Base-by-base conservation (phyloP, 2,888 invertebrate genomes). In the Cephus pulcher region DNA sequence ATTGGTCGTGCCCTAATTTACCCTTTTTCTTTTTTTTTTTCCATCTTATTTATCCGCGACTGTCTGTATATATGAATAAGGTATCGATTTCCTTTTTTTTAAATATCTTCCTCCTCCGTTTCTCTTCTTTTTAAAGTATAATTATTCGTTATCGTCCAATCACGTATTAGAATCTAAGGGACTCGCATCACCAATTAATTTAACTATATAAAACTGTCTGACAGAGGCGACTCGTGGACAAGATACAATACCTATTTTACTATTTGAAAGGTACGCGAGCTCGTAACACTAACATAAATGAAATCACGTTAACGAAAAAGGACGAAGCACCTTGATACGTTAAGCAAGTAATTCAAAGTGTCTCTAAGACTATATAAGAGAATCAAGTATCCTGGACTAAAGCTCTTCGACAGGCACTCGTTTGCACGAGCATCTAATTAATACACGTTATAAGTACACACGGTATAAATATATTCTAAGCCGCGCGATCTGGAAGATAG, bases 51-150 rank as follows among this genome's bases (percentile, higher is more conserved):
- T 83, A 81, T 83, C 80, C 79, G 77, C 73, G 79, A 75, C 79
- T 82, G 80, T 82, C 78, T 85, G 85, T 85, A 84, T 40, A 84
- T 84, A 84, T 56, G 76, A 77, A 75, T 75, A 30, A 34, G 56
- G 56, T 56, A 56, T 56, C 23, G 23, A 12, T 35, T 35, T 3
- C 11, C 11, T 34, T 11, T 34, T 34, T 34, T 34, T 56, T 4
- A 6, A 40, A 23, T 56, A 56, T 23, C 56, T 56, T 56, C n/a
- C 74, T 35, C 11, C 34, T 30, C 12, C 12, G 37, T 33, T 33
- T 74, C 37, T 34, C 77, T 78, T 78, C 80, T 77, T 82, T 79
- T 82, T 79, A 56, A 56, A 23, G 56, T 23, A 56, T 23, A 23
- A 56, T 83, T 81, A 83, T 79, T 80, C 78, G 80, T 80, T 78